Percentiles rank a stretch among this genome's conserved stretches.
phyloP scores from a whole-genome alignment of 2,797 vertebrate species.

The Rhinella marina region DNA sequence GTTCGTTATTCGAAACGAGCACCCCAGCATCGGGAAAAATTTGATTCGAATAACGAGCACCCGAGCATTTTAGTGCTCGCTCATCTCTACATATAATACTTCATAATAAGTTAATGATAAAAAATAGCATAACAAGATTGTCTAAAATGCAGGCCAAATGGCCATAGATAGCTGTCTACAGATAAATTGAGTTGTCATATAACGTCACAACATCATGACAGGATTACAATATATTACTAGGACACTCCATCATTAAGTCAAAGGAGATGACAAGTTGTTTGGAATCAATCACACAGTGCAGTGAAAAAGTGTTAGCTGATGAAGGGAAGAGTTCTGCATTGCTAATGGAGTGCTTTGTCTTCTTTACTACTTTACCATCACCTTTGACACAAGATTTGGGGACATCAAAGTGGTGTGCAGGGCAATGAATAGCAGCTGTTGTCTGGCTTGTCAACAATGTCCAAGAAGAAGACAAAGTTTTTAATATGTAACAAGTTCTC shows the following conservation, averaged over 20 bases:
- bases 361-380: conserved; percentile 55
- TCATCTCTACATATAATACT: not conserved
- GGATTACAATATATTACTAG: not conserved
- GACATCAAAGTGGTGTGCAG: conserved; percentile 50
- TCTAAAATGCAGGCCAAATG: not conserved
- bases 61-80: too few species aligned
- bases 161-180: not conserved
- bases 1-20: too few species aligned
- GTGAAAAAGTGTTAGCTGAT: conserved; percentile 19
- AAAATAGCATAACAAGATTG: not conserved
- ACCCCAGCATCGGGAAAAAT: too few species aligned
- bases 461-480: conserved; percentile 12
- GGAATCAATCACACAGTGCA: conserved; percentile 44
- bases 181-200: not conserved
- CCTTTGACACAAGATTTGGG: conserved; percentile 55
- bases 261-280: conserved; percentile 42
- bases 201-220: conserved; percentile 20
- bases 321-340: conserved; percentile 30
- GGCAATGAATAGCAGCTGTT: conserved; percentile 47
- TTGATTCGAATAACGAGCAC: too few species aligned
- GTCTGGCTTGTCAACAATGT: conserved; percentile 18
- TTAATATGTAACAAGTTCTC: conserved; percentile 28
- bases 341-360: conserved; percentile 56
- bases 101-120: not conserved
- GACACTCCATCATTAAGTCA: conserved; percentile 42